Evolutionary conservation across 2,113 vertebrate genomes (phyloP), one percentile per base, ranked within the genome.

Genomic region (Epinephelus cyanopodus): DNA sequence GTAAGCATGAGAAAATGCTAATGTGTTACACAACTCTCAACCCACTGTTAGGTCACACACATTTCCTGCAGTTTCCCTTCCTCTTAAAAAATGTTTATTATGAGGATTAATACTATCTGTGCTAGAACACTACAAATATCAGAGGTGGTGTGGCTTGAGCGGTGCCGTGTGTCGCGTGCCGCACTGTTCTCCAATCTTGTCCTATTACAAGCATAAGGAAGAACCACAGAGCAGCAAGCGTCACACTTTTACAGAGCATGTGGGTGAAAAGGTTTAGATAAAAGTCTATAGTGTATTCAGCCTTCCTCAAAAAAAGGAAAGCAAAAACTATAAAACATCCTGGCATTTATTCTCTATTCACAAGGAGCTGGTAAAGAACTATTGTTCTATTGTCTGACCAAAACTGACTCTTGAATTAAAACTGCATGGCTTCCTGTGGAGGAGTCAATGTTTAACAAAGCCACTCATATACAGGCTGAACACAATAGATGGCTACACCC

Each of bases 381-480:
- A 94, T 94, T 93, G 92, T 94, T 92, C 93, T 69, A 92, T 94
- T 95, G 93, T 94, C 84, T 81, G 67, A n/a, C 75, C 48, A 81
- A 78, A 91, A 72, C 37, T 27, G 19, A 69, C 63, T 79, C 73
- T 64, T 89, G 90, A 85, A 87, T 92, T 91, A 91, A 92, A 89
- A 90, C 83, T 53, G 72, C 77, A 87, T 37, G 23, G 88, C 90
- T 92, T 95, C 94, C 92, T 92, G 86, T 60, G 70, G 81, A 79
- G 86, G 90, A 87, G 74, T 87, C 67, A 37, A 78, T 68, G 79
- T 81, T 86, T 50, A 89, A 84, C 74, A 62, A 29, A 62, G 33
- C 63, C 63, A 56, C 39, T 61, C 45, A 58, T 64, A 78, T 79
- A 58, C 39, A 70, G 68, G 58, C 71, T 53, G 52, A 50, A 77